These are phyloP conservation scores for Diuraphis noxia DNA, from an alignment of 1,140 invertebrate genomes.

Conservation along the genomic window DNA sequence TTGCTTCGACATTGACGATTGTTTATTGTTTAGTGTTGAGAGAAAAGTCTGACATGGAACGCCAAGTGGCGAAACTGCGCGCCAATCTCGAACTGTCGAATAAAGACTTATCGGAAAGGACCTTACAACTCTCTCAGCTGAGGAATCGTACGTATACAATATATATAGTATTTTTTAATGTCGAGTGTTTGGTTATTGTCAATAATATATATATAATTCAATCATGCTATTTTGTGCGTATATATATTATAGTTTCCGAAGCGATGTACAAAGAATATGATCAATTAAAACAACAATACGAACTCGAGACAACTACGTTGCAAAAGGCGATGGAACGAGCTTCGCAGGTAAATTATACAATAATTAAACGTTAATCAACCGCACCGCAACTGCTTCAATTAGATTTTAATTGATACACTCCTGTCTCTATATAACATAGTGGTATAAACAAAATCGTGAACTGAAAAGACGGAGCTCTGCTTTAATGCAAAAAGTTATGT, in stretches of 20 bases:
- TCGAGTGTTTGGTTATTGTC: background rate
- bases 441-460: conserved; percentile 75
- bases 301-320: conserved; percentile 72
- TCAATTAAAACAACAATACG: conserved; percentile 71
- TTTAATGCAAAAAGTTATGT: conserved; percentile 64
- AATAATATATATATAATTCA: background rate
- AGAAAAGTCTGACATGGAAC: conserved; percentile 67
- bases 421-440: conserved; percentile 61
- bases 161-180: background rate
- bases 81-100: conserved; percentile 66
- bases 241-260: conserved; percentile 66
- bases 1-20: background rate
- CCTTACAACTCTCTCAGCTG: conserved; percentile 67
- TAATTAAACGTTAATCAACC: conserved; percentile 17
- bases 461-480: conserved; percentile 70
- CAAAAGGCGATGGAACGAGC: conserved; percentile 66
- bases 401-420: background rate
- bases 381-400: background rate
- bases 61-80: conserved; percentile 65
- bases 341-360: conserved; percentile 60
- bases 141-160: conserved; percentile 61
- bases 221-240: background rate
- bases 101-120: conserved; percentile 65
- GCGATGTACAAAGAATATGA: conserved; percentile 74
- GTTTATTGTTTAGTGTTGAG: conserved; percentile 63